phyloP scores from a whole-genome alignment of 1,140 invertebrate species.

The Panagrolaimus sp. region DNA sequence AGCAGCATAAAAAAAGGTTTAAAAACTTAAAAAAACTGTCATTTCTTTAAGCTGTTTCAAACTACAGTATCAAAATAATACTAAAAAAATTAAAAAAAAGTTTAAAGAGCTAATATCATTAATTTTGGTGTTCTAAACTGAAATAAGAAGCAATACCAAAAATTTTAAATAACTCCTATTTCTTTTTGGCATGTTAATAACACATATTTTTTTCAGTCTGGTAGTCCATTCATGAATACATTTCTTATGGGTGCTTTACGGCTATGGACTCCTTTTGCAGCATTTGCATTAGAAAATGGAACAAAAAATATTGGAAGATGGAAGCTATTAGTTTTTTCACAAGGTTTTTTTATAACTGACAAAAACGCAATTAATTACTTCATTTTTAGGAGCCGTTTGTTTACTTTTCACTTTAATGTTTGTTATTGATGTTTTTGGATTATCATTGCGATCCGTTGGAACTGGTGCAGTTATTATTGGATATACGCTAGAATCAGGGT shows the following conservation, averaged over 20 bases:
- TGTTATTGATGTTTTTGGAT: slow-evolving; percentile 27
- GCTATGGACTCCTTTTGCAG: slow-evolving; percentile 38
- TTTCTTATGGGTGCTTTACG: slow-evolving; percentile 34
- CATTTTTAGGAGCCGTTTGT: slow-evolving; percentile 33
- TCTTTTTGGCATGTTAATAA: no score
- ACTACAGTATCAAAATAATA: no score
- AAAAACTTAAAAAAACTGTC: no score
- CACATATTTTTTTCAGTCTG: slow-evolving; percentile 39
- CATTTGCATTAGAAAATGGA: slow-evolving; percentile 30
- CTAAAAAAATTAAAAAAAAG: no score
- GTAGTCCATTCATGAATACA: slow-evolving; percentile 36
- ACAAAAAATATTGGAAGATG: slow-evolving; percentile 29
- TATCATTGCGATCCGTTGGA: slow-evolving; percentile 19
- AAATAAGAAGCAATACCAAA: no score
- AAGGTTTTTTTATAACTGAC: slow-evolving; percentile 16
- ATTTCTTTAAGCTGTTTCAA: no score
- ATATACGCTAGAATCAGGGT: slow-evolving; percentile 16
- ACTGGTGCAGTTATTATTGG: slow-evolving; percentile 28
- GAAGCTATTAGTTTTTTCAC: slow-evolving; percentile 30
- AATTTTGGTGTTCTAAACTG: no score
- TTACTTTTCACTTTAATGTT: slow-evolving; percentile 36
- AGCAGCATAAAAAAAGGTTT: no score
- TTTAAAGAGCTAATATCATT: no score
- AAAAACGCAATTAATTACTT: background rate
- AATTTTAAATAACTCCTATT: no score